Evolutionary conservation across 2,797 vertebrate genomes (phyloP).

Genomic region (Mallotus villosus): DNA sequence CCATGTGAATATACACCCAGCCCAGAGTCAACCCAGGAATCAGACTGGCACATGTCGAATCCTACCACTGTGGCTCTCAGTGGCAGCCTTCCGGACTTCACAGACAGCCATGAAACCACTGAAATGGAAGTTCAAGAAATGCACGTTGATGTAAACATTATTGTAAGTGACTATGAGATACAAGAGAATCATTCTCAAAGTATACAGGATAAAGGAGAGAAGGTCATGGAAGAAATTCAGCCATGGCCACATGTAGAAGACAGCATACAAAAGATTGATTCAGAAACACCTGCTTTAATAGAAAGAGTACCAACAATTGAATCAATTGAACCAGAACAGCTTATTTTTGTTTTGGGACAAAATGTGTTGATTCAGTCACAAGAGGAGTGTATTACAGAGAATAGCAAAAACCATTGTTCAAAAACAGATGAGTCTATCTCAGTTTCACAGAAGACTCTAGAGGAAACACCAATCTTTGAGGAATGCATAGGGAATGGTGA

Average conservation of each 20-base stretch:
- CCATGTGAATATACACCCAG: constrained; percentile 22
- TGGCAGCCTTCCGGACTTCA: constrained; percentile 28
- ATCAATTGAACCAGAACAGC: constrained; percentile 37
- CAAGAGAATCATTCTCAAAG: constrained; percentile 13
- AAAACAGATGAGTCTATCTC: constrained; percentile 39
- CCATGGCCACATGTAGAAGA: constrained; percentile 31
- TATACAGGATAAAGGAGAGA: constrained; percentile 35
- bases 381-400: background rate
- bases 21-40: constrained; percentile 24
- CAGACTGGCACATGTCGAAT: constrained; percentile 27
- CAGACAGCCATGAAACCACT: constrained; percentile 18
- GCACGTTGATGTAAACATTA: constrained; percentile 12
- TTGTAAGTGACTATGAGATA: constrained; percentile 21
- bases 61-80: constrained; percentile 30
- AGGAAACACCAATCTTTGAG: constrained; percentile 11
- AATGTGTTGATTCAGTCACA: background rate
- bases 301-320: constrained; percentile 40
- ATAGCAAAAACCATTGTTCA: constrained; percentile 15
- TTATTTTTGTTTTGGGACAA: constrained; percentile 19
- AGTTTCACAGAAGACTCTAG: constrained; percentile 42
- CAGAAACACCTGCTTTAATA: constrained; percentile 42
- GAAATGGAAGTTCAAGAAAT: constrained; percentile 30
- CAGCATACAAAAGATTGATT: constrained; percentile 44
- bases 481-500: constrained; percentile 35
- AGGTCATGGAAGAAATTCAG: constrained; percentile 51